phyloP scores from a whole-genome alignment of 2,888 invertebrate species.

The Lordiphosa andalusiaca region DNA sequence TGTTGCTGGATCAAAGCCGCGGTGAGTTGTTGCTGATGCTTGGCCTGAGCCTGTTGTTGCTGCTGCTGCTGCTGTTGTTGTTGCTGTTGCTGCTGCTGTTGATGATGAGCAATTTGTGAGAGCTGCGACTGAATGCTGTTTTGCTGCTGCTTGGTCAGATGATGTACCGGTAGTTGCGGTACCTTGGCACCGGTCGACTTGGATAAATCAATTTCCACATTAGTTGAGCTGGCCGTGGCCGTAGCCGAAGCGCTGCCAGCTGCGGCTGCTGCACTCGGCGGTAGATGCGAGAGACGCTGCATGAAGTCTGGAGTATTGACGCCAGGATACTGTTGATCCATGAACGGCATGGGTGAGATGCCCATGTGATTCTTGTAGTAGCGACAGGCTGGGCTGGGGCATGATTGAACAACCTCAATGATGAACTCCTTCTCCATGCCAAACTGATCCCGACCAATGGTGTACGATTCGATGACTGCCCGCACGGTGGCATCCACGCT shows the following conservation, averaged over 20 bases:
- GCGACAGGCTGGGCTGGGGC: constrained; percentile 92
- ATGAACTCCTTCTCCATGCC: constrained; percentile 95
- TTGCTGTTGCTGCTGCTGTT: constrained; percentile 83
- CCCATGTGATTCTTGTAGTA: constrained; percentile 92
- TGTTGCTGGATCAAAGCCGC: constrained; percentile 85
- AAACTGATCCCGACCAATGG: constrained; percentile 82
- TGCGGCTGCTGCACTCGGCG: constrained; percentile 57
- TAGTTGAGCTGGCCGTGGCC: constrained; percentile 40
- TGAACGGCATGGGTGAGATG: constrained; percentile 80
- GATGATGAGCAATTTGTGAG: constrained; percentile 76
- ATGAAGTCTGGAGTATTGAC: constrained; percentile 85
- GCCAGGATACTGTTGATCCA: constrained; percentile 79
- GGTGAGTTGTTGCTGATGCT: constrained; percentile 85
- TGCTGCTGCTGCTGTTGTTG: constrained; percentile 77
- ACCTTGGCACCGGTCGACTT: constrained; percentile 65
- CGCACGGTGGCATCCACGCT: constrained; percentile 91
- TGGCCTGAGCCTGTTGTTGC: constrained; percentile 78
- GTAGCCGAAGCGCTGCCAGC: constrained; percentile 52
- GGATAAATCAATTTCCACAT: constrained; percentile 77
- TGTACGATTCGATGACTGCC: constrained; percentile 92
- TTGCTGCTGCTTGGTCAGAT: constrained; percentile 78
- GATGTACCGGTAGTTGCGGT: constrained; percentile 68
- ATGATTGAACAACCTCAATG: constrained; percentile 92
- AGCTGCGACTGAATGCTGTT: constrained; percentile 77
- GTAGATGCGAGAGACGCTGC: constrained; percentile 83